A percentile compares a stretch with the other conserved stretches of the same genome.
These are phyloP conservation scores for Numida meleagris DNA, from an alignment of 2,113 vertebrate genomes.

Conservation along the genomic window DNA sequence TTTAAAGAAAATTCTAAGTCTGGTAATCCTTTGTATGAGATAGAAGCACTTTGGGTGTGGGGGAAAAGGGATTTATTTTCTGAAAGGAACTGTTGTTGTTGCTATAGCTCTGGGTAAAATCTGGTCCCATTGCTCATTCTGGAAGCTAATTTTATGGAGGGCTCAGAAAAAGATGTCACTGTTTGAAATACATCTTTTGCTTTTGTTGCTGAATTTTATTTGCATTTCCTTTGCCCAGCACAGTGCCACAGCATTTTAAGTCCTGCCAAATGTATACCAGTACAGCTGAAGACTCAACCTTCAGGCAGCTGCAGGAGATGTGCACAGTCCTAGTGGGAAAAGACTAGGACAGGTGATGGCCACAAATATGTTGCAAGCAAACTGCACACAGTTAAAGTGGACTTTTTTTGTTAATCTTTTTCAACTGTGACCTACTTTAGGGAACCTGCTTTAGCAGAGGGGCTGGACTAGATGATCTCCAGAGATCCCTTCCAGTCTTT, in stretches of 20 bases:
- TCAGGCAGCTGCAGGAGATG: background rate
- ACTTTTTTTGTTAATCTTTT: background rate
- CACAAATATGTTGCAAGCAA: background rate
- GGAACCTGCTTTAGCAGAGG: background rate
- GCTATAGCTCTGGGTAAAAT: background rate
- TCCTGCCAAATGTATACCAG: background rate
- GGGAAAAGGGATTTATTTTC: background rate
- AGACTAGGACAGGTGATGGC: background rate
- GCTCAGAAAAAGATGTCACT: background rate
- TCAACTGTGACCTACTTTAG: background rate
- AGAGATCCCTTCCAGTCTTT: background rate
- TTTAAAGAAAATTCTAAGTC: background rate
- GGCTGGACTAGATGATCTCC: background rate
- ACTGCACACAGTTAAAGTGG: background rate
- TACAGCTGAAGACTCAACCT: background rate
- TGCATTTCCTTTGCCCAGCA: background rate
- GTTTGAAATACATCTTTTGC: background rate
- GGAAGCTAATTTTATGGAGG: background rate
- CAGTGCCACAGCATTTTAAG: background rate
- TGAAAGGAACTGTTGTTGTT: background rate
- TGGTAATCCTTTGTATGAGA: background rate
- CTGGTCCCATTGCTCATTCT: background rate
- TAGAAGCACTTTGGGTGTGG: background rate
- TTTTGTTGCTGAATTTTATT: background rate
- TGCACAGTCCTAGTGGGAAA: background rate